Evolutionary conservation across 2,797 vertebrate species (phyloP).

Genomic region (Ataeniobius toweri): DNA sequence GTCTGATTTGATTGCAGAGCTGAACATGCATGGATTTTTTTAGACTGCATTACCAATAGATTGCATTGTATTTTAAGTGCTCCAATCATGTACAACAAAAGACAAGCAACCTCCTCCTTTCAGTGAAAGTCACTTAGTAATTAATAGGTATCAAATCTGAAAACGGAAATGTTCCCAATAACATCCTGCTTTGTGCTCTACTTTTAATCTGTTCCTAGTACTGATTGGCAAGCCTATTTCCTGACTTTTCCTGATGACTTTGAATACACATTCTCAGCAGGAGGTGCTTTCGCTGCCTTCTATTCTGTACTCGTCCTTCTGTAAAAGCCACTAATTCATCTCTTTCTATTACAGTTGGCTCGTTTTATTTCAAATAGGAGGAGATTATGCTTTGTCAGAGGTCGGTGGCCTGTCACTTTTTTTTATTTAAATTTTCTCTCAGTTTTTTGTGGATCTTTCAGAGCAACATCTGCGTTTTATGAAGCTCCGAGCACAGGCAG

Average conservation of each 20-base stretch:
- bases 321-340: constrained; percentile 70
- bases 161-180: constrained; percentile 71
- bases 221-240: constrained; percentile 76
- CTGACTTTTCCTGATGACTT: constrained; percentile 71
- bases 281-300: constrained; percentile 58
- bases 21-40: constrained; percentile 26
- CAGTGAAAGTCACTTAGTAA: constrained; percentile 64
- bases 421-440: constrained; percentile 60
- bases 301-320: constrained; percentile 45
- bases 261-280: constrained; percentile 69
- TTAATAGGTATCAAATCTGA: constrained; percentile 72
- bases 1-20: constrained; percentile 59
- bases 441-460: constrained; percentile 72
- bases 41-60: constrained; percentile 26
- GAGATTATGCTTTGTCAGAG: constrained; percentile 71
- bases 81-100: constrained; percentile 33
- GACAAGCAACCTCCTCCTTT: constrained; percentile 45
- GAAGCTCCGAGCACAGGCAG: constrained; percentile 73
- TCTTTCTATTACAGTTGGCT: constrained; percentile 57
- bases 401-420: constrained; percentile 68
- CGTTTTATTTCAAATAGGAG: constrained; percentile 47
- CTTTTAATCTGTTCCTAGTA: constrained; percentile 65
- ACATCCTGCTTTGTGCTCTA: constrained; percentile 65
- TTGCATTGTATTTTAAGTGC: constrained; percentile 58
- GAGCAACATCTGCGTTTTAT: constrained; percentile 82